Conservation (phyloP, 2,888 invertebrate species). For the Philereme vetulata region DNA sequence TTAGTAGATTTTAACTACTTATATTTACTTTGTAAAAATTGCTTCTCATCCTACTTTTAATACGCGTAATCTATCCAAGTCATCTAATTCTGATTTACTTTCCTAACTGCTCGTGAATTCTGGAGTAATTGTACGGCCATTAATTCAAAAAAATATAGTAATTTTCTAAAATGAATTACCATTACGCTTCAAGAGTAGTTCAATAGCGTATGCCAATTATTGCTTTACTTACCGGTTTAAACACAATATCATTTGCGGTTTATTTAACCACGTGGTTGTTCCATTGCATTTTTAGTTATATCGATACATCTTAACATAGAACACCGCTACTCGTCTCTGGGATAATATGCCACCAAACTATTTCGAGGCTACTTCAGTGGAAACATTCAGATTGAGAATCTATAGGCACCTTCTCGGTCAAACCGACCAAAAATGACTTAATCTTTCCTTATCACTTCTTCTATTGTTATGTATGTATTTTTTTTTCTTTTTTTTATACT, state of each 20-base stretch:
- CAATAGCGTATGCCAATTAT: conserved; percentile 28
- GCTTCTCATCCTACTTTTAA: conserved; percentile 5
- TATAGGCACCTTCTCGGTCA: too few species aligned
- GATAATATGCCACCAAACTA: too few species aligned
- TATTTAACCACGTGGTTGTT: conserved; percentile 24
- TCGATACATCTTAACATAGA: too few species aligned
- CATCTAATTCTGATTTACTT: conserved; percentile 17
- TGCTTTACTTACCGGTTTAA: conserved; percentile 23
- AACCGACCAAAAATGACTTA: too few species aligned
- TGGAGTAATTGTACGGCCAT: conserved; percentile 16
- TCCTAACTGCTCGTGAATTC: conserved; percentile 16
- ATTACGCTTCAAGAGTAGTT: conserved; percentile 16
- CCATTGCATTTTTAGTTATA: conserved; percentile 18
- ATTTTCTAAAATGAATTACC: conserved; percentile 18
- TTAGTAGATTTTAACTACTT: too few species aligned
- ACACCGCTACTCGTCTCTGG: too few species aligned
- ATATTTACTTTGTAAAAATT: too few species aligned
- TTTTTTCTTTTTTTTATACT: too few species aligned
- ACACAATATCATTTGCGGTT: conserved; percentile 29
- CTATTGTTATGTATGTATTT: too few species aligned
- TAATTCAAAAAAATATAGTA: conserved; percentile 24
- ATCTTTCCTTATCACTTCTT: too few species aligned
- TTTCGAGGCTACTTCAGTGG: too few species aligned
- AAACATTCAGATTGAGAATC: too few species aligned
- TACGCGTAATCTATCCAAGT: conserved; percentile 1